Evolutionary conservation across 1,140 invertebrate species (phyloP), one percentile per base, ranked within the genome.

Genomic region (Drosophila burlai): DNA sequence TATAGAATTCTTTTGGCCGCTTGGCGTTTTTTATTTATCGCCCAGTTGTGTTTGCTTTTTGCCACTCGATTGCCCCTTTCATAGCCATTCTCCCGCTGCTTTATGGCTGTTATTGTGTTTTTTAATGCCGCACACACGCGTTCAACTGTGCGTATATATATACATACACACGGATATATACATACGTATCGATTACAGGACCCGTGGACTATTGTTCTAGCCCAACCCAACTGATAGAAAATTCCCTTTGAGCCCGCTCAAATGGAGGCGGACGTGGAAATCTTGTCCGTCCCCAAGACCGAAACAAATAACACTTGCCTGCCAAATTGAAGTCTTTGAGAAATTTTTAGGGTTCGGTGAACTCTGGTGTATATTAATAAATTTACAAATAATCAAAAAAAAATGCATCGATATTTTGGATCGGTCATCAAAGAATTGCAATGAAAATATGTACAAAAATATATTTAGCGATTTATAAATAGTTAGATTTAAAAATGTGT

Each of bases 241-340:
- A 73, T 73, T 73, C 69, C 69, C 54, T 72, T 72, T 72, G 69
- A 60, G 68, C 26, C 50, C 34, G 26, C 67, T 59, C 62, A 65
- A 59, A 65, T 26, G 34, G 60, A 52, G 59, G n/a, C 18, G 43
- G 59, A 49, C 59, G 29, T 54, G 45, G 10, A 62, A 60, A 65
- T 61, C 63, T 24, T 65, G 63, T 43, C 15, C 40, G 29, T 34
- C 24, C 66, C 66, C 49, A 69, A 69, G 64, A 59, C 66, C 43
- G 76, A 76, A 65, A 65, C 73, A 76, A 76, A 76, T 76, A 40
- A 57, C 54, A 57, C 54, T 57, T 40, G 54, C 2, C 54, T 9
- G 15, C 54, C 2, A 11, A 40, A 15, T 57, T 57, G 2, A n/a
- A n/a, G 54, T 2, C 5, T 11, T 16, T 16, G 2, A 5, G 8